Evolutionary conservation across 1,140 invertebrate species (phyloP).

Genomic region (Achroia grisella): DNA sequence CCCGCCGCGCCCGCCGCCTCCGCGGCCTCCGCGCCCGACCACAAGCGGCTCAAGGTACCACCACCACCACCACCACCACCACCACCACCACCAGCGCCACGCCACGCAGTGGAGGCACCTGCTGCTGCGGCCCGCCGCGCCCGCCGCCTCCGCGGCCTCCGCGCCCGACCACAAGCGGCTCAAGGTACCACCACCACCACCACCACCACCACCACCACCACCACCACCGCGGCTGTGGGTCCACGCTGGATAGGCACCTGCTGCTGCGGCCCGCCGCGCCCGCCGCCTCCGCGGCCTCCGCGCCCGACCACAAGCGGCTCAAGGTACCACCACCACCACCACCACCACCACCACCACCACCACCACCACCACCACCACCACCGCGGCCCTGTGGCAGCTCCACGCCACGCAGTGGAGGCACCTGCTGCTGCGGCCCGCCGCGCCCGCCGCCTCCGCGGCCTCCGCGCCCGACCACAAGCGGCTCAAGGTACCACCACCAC

Average conservation of each 20-base stretch:
- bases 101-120: not conserved
- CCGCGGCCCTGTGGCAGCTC: not conserved
- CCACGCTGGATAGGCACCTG: constrained; percentile 90
- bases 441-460: no score
- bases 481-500: constrained; percentile 63
- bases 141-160: not conserved
- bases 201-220: no score
- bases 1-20: constrained; percentile 31
- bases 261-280: no score
- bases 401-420: not conserved
- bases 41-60: constrained; percentile 81
- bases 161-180: constrained; percentile 83
- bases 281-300: no score
- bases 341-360: no score
- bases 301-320: constrained; percentile 82
- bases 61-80: constrained; percentile 84
- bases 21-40: no score
- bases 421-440: constrained; percentile 72
- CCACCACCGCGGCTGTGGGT: constrained; percentile 97
- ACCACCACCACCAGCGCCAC: no score
- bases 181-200: constrained; percentile 82
- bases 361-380: not conserved
- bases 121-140: no score
- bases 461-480: constrained; percentile 76
- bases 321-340: no score